Evolutionary conservation across 2,797 vertebrate genomes (phyloP).

Genomic region (Setipinna tenuifilis): DNA sequence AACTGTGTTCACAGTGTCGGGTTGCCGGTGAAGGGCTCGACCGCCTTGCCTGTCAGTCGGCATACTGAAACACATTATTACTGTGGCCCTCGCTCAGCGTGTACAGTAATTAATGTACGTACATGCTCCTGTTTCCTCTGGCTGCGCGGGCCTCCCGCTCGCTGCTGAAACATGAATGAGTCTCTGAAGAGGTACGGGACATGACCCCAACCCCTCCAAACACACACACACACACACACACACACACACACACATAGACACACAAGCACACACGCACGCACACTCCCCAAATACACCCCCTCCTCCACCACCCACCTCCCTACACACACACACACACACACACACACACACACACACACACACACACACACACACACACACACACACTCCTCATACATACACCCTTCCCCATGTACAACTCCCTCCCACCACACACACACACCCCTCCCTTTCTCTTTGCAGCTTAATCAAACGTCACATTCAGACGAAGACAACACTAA

Average conservation of each 20-base stretch:
- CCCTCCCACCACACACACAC: neutral
- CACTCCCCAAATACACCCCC: conserved; percentile 59
- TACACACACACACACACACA: neutral
- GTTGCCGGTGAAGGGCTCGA: conserved; percentile 52
- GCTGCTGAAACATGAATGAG: conserved; percentile 72
- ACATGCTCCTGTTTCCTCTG: conserved; percentile 68
- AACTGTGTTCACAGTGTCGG: conserved; percentile 56
- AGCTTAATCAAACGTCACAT: conserved; percentile 64
- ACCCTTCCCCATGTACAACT: neutral
- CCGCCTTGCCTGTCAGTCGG: conserved; percentile 65
- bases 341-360: neutral
- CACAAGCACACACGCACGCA: neutral
- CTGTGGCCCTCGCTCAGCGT: conserved; percentile 57
- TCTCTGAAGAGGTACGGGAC: conserved; percentile 61
- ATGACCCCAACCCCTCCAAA: conserved; percentile 37
- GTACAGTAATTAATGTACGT: conserved; percentile 71
- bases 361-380: neutral
- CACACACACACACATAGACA: neutral
- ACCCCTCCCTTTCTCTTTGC: conserved; percentile 64
- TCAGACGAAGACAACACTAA: conserved; percentile 49
- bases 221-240: too few relatives aligned
- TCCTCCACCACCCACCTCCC: conserved; percentile 39
- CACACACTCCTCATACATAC: neutral
- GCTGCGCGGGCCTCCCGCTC: conserved; percentile 49
- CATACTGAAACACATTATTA: conserved; percentile 67